Conservation (phyloP, 2,797 vertebrate genomes). For the Clarias fuscus region DNA sequence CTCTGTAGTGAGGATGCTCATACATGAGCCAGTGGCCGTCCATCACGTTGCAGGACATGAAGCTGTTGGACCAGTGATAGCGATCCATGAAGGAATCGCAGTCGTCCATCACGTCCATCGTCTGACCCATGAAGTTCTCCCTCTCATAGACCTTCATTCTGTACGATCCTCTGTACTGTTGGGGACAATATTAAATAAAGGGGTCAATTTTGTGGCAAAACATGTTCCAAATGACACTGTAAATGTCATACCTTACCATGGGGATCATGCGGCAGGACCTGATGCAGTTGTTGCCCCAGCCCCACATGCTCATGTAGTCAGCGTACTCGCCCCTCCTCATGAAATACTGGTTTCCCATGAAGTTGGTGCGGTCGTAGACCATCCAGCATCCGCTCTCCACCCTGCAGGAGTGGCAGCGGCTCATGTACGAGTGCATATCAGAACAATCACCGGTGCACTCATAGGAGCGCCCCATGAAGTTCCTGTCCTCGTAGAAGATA, state of each 20-base stretch:
- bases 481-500: conserved; percentile 6
- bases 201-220: no score
- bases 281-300: conserved; percentile 40
- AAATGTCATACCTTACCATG: no score
- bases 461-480: conserved; percentile 14
- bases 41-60: conserved; percentile 67
- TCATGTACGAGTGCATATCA: conserved; percentile 7
- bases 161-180: conserved; percentile 45
- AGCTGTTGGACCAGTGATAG: conserved; percentile 49
- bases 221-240: no score
- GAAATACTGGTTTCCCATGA: conserved; percentile 33
- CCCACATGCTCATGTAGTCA: conserved; percentile 49
- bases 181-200: no score
- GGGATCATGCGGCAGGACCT: conserved; percentile 45
- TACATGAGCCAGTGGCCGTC: conserved; percentile 72
- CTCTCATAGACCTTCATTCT: conserved; percentile 50
- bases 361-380: conserved; percentile 19
- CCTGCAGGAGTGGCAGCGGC: conserved; percentile 38
- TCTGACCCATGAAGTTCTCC: conserved; percentile 55
- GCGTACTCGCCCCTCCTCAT: conserved; percentile 38
- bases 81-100: conserved; percentile 55
- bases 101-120: conserved; percentile 15
- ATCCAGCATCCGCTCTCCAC: conserved; percentile 37
- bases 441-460: neutral
- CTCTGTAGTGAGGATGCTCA: conserved; percentile 68